These are phyloP conservation scores for Actinia tenebrosa DNA, from an alignment of 64 coral and sea anemone species.

Conservation along the genomic window DNA sequence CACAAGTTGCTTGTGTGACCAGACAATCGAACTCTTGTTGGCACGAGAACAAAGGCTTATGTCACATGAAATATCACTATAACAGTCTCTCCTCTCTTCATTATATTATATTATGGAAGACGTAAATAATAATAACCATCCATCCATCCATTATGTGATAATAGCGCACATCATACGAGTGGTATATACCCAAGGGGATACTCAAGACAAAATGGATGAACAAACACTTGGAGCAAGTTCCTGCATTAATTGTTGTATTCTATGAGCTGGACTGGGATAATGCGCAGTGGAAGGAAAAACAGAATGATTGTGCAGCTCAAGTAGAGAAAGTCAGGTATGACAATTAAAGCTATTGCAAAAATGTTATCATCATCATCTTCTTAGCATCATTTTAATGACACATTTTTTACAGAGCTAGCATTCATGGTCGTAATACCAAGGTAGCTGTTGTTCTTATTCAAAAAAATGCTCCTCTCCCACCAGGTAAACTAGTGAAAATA, in stretches of 20 bases:
- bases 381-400: too few relatives aligned
- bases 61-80: too few relatives aligned
- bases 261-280: conserved; percentile 96
- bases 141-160: neutral
- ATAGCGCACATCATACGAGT: conserved; percentile 88
- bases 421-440: conserved; percentile 90
- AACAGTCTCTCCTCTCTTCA: too few relatives aligned
- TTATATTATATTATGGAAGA: too few relatives aligned
- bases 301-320: conserved; percentile 88
- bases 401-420: conserved; percentile 29
- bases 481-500: conserved; percentile 44
- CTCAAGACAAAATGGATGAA: conserved; percentile 96
- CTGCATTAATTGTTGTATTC: conserved; percentile 90
- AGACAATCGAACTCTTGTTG: too few relatives aligned
- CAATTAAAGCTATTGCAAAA: too few relatives aligned
- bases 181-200: conserved; percentile 94
- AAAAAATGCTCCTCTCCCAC: conserved; percentile 94
- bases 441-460: conserved; percentile 97
- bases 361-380: neutral
- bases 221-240: conserved; percentile 77
- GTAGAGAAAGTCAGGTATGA: conserved; percentile 82
- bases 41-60: too few relatives aligned
- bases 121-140: too few relatives aligned
- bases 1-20: too few relatives aligned
- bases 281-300: conserved; percentile 82